Percentiles rank a stretch among this genome's conserved stretches.
phyloP scores from a whole-genome alignment of 1,140 invertebrate genomes.

The Dryas iulia region DNA sequence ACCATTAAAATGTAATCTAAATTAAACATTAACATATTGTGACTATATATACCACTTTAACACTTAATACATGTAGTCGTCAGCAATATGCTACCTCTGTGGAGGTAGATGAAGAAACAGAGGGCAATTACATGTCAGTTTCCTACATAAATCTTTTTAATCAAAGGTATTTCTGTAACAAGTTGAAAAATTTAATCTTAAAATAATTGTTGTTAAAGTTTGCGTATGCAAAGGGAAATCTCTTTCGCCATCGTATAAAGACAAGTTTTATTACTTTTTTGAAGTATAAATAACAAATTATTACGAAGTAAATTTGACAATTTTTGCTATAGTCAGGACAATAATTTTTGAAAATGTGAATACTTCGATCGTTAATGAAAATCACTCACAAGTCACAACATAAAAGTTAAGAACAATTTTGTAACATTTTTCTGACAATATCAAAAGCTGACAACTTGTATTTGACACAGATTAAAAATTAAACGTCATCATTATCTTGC shows the following conservation, averaged over 20 bases:
- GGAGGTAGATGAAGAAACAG: slow-evolving; percentile 11
- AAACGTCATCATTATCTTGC: no score
- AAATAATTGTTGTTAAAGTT: not conserved
- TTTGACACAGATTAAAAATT: no score
- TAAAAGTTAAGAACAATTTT: not conserved
- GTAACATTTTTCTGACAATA: not conserved
- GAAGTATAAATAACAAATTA: not conserved
- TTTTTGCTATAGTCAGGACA: not conserved
- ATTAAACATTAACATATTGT: not conserved
- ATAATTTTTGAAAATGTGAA: not conserved
- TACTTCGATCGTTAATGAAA: not conserved
- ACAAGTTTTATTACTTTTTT: not conserved
- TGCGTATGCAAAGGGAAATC: slow-evolving; percentile 1
- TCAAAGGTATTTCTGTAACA: not conserved
- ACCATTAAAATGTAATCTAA: not conserved
- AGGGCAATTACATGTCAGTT: slow-evolving; percentile 22
- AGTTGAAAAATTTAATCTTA: not conserved
- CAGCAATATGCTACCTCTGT: slow-evolving; percentile 21
- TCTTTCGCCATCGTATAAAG: not conserved
- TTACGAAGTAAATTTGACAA: not conserved
- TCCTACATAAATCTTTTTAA: slow-evolving; percentile 3
- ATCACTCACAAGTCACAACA: not conserved
- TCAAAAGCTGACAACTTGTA: not conserved
- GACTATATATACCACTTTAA: slow-evolving; percentile 3
- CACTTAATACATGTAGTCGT: slow-evolving; percentile 26